Conservation (phyloP, 2,888 invertebrate genomes). For the Thera britannica region DNA sequence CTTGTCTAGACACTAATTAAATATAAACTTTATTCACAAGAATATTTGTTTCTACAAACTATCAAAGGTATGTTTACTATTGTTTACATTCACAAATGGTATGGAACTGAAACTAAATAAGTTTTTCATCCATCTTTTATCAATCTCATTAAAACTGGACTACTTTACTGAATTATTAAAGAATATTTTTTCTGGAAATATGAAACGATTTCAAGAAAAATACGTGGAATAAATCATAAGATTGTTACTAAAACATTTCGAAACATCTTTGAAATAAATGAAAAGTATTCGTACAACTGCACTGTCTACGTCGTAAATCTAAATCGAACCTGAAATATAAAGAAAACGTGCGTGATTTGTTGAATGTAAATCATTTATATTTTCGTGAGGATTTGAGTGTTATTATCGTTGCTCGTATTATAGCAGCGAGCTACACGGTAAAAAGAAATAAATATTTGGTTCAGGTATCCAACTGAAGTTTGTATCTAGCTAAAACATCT, state of each 20-base stretch:
- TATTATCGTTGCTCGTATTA: too few relatives aligned
- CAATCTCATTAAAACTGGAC: too few relatives aligned
- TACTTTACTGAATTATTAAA: background rate
- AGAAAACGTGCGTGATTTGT: conserved; percentile 50
- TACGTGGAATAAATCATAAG: background rate
- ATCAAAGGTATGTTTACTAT: too few relatives aligned
- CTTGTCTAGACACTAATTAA: too few relatives aligned
- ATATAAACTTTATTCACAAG: too few relatives aligned
- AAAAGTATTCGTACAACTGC: conserved; percentile 17
- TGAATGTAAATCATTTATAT: conserved; percentile 49
- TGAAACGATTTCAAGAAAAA: background rate
- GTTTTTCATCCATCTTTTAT: too few relatives aligned
- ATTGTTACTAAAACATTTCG: background rate
- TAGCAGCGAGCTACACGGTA: conserved; percentile 16
- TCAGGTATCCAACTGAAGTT: too few relatives aligned
- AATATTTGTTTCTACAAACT: too few relatives aligned
- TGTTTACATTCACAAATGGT: too few relatives aligned
- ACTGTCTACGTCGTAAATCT: conserved; percentile 33
- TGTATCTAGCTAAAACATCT: too few relatives aligned
- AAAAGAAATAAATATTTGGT: background rate
- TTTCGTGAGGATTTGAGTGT: conserved; percentile 19
- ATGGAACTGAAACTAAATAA: too few relatives aligned
- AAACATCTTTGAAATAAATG: conserved; percentile 13
- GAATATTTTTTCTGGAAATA: background rate
- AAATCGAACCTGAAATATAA: conserved; percentile 46